Evolutionary conservation across 2,113 vertebrate genomes (phyloP), one percentile per base, ranked within the genome.

Genomic region (Aspidoscelis tigris): DNA sequence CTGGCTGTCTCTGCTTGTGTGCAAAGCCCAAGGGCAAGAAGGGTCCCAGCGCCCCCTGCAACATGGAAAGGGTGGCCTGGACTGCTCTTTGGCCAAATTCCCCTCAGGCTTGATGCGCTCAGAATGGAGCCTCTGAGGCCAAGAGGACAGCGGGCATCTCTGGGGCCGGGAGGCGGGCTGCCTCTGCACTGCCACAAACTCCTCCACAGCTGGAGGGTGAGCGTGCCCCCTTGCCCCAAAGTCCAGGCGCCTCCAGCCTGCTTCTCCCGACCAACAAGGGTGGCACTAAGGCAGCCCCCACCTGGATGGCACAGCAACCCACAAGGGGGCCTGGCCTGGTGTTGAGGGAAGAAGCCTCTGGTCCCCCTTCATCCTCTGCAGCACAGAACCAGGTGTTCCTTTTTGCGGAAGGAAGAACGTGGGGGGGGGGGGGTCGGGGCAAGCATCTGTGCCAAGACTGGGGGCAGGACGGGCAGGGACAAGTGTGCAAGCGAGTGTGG

Each of bases 101-200:
- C 12, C 7, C 4, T 10, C 65, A 39, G 26, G n/a, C 33, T 33
- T 70, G 12, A 39, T 26, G 22, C 47, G 21, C 20, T 21, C 72
- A 47, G 43, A 50, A 50, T 50, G 47, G 47, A 50, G 47, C 47
- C 47, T 6, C 69, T 12, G 26, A 26, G 14, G n/a, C 68, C n/a
- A 70, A 33, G 20, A 22, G 21, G 18, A 22, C 43, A 9, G 43
- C 8, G 5, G 41, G 58, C 58, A 2, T 43, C 47, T 7, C 43
- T 4, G 33, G 64, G 69, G 66, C 10, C 55, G 3, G 58, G 21
- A 9, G 50, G 20, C 26, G 0, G 21, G 5, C 68, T 73, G 72
- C 47, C 7, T n/a, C 1, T 1, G 8, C 74, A 55, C 82, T 89
- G 86, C 86, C 86, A 80, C 22, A 76, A 10, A 24, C 73, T 14